Percentiles rank a stretch among this genome's conserved stretches.
Conservation (phyloP, 1,140 invertebrate species). For the Cryptotermes secundus region DNA sequence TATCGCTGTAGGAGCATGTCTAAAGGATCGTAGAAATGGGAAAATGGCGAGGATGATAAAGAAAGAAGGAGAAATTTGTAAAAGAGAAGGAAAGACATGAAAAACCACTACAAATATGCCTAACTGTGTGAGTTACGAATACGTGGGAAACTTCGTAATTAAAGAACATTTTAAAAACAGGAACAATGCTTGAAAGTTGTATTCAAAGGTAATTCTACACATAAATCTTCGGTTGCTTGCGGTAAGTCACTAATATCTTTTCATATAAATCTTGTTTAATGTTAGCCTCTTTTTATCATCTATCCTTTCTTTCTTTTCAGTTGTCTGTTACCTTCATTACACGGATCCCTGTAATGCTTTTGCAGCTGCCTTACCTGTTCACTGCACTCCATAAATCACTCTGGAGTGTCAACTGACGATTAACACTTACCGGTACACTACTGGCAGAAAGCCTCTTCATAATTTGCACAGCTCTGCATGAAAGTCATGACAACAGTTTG, state of each 20-base stretch:
- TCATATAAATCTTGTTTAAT: constrained; percentile 7
- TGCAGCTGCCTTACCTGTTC: not conserved
- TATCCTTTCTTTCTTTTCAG: not conserved
- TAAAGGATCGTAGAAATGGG: not conserved
- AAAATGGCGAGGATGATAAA: not conserved
- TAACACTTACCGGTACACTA: not conserved
- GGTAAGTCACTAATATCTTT: not conserved
- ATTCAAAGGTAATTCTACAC: too few species aligned
- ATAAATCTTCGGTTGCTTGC: not conserved
- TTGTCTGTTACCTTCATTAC: constrained; percentile 10
- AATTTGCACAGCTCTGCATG: too few species aligned
- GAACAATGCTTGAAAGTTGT: not conserved
- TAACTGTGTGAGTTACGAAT: not conserved
- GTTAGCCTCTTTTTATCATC: not conserved
- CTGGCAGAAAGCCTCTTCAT: too few species aligned
- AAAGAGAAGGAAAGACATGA: not conserved
- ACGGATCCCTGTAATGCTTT: not conserved
- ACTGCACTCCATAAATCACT: constrained; percentile 12
- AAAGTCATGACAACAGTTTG: too few species aligned
- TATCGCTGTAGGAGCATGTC: not conserved
- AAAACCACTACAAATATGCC: not conserved
- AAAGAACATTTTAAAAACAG: not conserved
- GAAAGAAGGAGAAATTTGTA: not conserved
- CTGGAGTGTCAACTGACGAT: not conserved
- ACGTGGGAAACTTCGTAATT: not conserved